Evolutionary conservation across 2,888 invertebrate genomes (phyloP).

Genomic region (Xanthostigma xanthostigma): DNA sequence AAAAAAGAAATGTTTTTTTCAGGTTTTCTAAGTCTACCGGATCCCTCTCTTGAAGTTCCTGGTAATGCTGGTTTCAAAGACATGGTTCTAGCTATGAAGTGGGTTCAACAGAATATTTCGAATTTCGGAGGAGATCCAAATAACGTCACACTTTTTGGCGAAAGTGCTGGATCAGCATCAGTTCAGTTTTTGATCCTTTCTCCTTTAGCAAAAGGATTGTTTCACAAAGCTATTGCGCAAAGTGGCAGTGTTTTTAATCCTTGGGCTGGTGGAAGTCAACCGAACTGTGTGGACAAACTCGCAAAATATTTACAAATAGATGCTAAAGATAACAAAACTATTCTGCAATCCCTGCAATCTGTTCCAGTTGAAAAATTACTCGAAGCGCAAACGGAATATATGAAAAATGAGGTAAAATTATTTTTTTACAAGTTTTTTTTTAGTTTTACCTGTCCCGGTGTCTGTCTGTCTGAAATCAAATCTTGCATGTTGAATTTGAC

Average conservation of each 20-base stretch:
- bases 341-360: neutral
- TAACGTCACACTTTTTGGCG: conserved; percentile 17
- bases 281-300: too few relatives aligned
- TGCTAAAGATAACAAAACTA: too few relatives aligned
- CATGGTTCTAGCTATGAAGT: conserved; percentile 11
- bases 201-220: conserved; percentile 12
- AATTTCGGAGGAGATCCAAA: conserved; percentile 14
- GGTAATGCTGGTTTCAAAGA: conserved; percentile 14
- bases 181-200: conserved; percentile 16
- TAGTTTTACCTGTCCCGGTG: too few relatives aligned
- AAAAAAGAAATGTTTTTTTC: neutral
- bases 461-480: too few relatives aligned
- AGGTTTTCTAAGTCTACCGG: conserved; percentile 8
- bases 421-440: too few relatives aligned
- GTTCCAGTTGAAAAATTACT: conserved; percentile 6
- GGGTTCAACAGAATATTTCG: conserved; percentile 12
- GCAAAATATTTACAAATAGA: too few relatives aligned
- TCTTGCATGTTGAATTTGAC: too few relatives aligned
- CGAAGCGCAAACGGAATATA: neutral
- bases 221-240: conserved; percentile 9
- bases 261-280: neutral
- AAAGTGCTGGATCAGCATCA: conserved; percentile 17
- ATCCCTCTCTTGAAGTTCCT: conserved; percentile 6
- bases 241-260: conserved; percentile 6
- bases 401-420: too few relatives aligned